Base-by-base conservation (phyloP, 2,113 vertebrate genomes). In the Ptychochromis oligacanthus region DNA sequence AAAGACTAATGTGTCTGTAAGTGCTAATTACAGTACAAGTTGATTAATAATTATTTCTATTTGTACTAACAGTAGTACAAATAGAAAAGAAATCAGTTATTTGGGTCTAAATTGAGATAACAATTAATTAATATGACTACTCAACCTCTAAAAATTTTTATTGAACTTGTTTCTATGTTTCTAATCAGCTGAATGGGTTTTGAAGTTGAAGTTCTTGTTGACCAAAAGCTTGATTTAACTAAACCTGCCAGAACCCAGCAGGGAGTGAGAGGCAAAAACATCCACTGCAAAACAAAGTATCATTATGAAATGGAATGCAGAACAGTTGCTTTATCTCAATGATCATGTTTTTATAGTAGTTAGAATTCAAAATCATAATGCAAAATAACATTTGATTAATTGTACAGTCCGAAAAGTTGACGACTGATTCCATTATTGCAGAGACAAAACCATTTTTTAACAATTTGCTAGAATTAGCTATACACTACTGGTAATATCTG, bases 141-240 rank as follows among this genome's bases (percentile, higher is more conserved):
- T 31, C 18, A 1, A 26, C 1, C 4, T 70, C 22, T n/a, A 17
- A 49, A 18, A 2, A 52, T 17, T 52, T 2, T 31, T 31, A 31
- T 31, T 52, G 49, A 49, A 49, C 14, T 22, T n/a, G n/a, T n/a
- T n/a, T n/a, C n/a, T n/a, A 1, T 31, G 26, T 72, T 52, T 52
- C 17, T 72, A 52, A 54, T 54, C 34, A n/a, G 67, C 2, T 1
- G 0, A 72, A 31, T 13, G 52, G 65, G 9, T 52, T 72, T 52
- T 72, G 43, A 0, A 0, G 24, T 52, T 72, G 43, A 0, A 0
- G 24, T 31, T 31, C 17, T 20, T 46, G 43, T 31, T 52, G 43
- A 72, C 22, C 49, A 52, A 31, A 28, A 20, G 24, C 43, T 72
- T 0, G 1, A 52, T 52, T 20, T 43, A 52, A 0, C 24, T 52